Evolutionary conservation across 2,797 vertebrate genomes (phyloP).

Genomic region (Enteromius fasciolatus): DNA sequence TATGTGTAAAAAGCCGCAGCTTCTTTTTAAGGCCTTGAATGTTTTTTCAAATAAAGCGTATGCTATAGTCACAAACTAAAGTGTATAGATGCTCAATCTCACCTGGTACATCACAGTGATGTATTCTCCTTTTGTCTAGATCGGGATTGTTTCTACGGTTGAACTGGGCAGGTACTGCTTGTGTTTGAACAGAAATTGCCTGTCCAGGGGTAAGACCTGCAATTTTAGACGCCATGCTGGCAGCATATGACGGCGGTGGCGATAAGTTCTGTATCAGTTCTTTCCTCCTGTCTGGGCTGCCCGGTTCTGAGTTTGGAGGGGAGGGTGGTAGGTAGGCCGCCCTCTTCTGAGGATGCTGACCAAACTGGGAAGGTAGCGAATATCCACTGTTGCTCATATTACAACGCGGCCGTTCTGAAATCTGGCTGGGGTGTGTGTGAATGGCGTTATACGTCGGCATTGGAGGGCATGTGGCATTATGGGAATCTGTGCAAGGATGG

Average conservation of each 20-base stretch:
- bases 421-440: slow-evolving; percentile 77
- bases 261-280: slow-evolving; percentile 90
- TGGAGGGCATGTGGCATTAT: slow-evolving; percentile 75
- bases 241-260: slow-evolving; percentile 92
- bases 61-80: background rate
- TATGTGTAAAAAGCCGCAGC: background rate
- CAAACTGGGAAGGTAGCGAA: slow-evolving; percentile 78
- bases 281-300: slow-evolving; percentile 91
- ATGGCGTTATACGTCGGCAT: slow-evolving; percentile 81
- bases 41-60: background rate
- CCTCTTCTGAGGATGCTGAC: slow-evolving; percentile 78
- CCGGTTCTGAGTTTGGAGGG: slow-evolving; percentile 92
- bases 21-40: background rate
- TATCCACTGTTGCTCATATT: slow-evolving; percentile 76
- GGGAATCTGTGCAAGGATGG: slow-evolving; percentile 82
- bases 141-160: slow-evolving; percentile 95
- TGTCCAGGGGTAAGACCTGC: slow-evolving; percentile 82
- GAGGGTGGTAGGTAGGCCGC: slow-evolving; percentile 91
- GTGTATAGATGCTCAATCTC: slow-evolving; percentile 49
- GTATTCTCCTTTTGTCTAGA: slow-evolving; percentile 93
- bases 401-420: slow-evolving; percentile 78
- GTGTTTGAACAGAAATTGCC: slow-evolving; percentile 79
- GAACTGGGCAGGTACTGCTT: slow-evolving; percentile 79
- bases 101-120: slow-evolving; percentile 96
- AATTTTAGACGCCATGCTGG: slow-evolving; percentile 92